Percentiles rank a stretch among this genome's conserved stretches.
Conservation (phyloP, 2,888 invertebrate species). For the Stramonita haemastoma region DNA sequence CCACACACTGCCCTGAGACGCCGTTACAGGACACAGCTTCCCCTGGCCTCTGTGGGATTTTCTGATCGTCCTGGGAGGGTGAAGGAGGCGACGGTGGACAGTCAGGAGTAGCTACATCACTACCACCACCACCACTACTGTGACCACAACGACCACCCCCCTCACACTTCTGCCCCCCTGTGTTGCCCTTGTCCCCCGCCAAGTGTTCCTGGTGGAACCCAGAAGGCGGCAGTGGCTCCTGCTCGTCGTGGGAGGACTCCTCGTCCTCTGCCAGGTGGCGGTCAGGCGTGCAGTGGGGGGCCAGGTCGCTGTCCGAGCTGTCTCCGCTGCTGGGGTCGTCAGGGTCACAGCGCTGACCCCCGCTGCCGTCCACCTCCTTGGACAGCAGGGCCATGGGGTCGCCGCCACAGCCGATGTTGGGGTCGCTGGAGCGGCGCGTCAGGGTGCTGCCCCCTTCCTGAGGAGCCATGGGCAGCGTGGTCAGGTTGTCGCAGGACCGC, state of each 20-base stretch:
- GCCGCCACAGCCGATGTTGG: constrained; percentile 81
- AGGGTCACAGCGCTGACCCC: not conserved
- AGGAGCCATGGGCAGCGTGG: constrained; percentile 81
- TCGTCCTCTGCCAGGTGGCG: not conserved
- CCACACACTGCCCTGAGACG: not conserved
- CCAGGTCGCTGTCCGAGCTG: not conserved
- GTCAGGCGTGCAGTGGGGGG: not conserved
- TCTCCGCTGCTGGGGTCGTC: constrained; percentile 25
- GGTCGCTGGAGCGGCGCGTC: constrained; percentile 90
- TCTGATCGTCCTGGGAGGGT: not conserved
- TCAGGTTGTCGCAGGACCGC: constrained; percentile 90
- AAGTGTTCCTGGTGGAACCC: not conserved
- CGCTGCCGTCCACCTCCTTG: constrained; percentile 44
- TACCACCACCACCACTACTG: not conserved
- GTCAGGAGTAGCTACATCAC: not conserved
- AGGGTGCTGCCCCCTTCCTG: constrained; percentile 74
- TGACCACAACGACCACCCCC: not conserved
- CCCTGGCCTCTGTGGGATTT: not conserved
- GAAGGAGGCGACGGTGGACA: not conserved
- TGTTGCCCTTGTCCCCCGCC: not conserved
- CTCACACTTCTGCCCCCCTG: not conserved
- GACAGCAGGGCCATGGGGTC: constrained; percentile 43
- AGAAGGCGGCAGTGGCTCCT: not conserved
- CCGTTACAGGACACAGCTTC: not conserved
- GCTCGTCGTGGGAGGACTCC: not conserved